phyloP scores from a whole-genome alignment of 2,888 invertebrate genomes.

The Drosophila tanythrix region DNA sequence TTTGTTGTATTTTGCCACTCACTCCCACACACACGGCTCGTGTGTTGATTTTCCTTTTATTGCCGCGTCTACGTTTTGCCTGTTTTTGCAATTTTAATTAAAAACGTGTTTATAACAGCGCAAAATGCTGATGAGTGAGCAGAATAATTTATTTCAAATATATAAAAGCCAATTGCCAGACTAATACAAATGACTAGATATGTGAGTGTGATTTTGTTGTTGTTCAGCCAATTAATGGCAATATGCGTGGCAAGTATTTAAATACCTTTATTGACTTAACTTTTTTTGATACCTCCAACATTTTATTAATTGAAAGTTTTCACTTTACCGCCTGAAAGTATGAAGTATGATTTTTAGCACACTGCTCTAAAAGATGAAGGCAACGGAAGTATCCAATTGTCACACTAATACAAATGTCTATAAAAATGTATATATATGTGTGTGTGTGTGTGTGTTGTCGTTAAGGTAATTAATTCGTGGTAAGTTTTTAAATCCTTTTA shows the following conservation, averaged over 20 bases:
- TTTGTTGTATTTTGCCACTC: slow-evolving; percentile 13
- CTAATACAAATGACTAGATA: slow-evolving; percentile 29
- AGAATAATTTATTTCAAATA: slow-evolving; percentile 77
- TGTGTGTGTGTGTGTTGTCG: not conserved
- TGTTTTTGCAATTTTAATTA: slow-evolving; percentile 80
- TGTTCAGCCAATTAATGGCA: slow-evolving; percentile 56
- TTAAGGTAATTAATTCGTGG: not conserved
- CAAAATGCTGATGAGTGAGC: slow-evolving; percentile 77
- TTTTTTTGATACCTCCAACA: slow-evolving; percentile 19
- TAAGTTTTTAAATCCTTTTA: not conserved
- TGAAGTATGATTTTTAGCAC: slow-evolving; percentile 30
- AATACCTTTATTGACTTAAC: slow-evolving; percentile 41
- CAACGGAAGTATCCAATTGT: not conserved
- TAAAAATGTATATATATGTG: not conserved
- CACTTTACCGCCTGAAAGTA: slow-evolving; percentile 28
- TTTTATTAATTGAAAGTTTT: slow-evolving; percentile 34
- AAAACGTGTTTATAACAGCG: slow-evolving; percentile 81
- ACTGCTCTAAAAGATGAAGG: not conserved
- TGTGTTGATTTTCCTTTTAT: slow-evolving; percentile 55
- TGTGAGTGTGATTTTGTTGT: slow-evolving; percentile 8
- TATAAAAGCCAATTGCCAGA: slow-evolving; percentile 46
- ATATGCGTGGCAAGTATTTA: slow-evolving; percentile 47
- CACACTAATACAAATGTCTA: not conserved
- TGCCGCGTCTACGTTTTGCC: slow-evolving; percentile 62
- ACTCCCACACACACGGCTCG: slow-evolving; percentile 18